Evolutionary conservation across 2,888 invertebrate species (phyloP), one percentile per base, ranked within the genome.

Genomic region (Nipponacmea schrenckii): DNA sequence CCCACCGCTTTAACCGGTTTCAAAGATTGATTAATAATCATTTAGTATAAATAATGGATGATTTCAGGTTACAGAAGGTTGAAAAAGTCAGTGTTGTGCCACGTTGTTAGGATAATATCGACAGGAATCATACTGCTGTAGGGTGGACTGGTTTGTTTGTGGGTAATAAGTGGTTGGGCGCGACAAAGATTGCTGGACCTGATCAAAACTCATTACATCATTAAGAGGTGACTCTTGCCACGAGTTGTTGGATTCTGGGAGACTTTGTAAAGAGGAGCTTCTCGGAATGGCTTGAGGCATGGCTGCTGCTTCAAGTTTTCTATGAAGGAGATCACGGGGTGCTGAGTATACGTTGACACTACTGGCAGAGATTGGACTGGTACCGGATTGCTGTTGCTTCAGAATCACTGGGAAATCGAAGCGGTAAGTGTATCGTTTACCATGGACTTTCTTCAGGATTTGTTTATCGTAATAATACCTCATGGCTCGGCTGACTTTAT

Each of bases 391-490:
- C 50, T 69, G 69, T n/a, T 63, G 64, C 56, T 64, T 64, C 31
- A 81, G 72, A 27, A 81, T 79, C 8, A 78, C 77, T 48, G 72
- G 72, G 67, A 83, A 81, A 70, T 83, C 79, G 70, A 85, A 86
- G 63, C 82, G 83, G 78, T 87, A 87, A 2, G 86, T 86, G 75
- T 87, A 87, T 10, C 86, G 79, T 63, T 86, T 85, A 8, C 87
- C 87, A 65, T 84, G 84, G 7, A 86, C 85, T 75, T 87, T 87
- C 62, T 85, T 85, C 31, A 89, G 81, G 64, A 89, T 87, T 77
- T 85, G 79, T 81, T 89, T 89, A 76, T 89, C 89, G 78, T 89
- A 89, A 75, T 89, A 89, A 76, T 89, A 89, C 8, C 88, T 74
- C 70, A 89, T 77, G 10, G 89, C 89, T 24, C 87, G 75, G 70